phyloP scores from a whole-genome alignment of 2,113 vertebrate species.

The Helogale parvula region DNA sequence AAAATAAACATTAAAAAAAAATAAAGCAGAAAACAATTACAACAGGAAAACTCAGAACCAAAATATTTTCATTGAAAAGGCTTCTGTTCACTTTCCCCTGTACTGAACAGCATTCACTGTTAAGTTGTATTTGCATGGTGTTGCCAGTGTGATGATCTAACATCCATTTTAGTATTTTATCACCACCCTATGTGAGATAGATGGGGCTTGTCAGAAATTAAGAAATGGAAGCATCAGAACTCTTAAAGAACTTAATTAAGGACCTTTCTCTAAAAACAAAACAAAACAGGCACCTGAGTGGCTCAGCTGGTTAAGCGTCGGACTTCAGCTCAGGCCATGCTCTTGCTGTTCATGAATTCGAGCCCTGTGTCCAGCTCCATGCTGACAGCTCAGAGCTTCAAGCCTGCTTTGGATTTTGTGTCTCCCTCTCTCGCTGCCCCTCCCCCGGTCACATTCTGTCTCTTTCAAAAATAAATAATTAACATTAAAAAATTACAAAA shows the following conservation, averaged over 20 bases:
- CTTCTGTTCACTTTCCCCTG: not conserved
- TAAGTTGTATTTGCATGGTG: not conserved
- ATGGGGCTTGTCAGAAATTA: not conserved
- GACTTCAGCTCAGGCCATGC: no score
- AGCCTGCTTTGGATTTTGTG: no score
- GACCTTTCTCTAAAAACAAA: not conserved
- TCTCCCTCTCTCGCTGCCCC: no score
- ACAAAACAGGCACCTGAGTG: not conserved
- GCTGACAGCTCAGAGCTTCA: no score
- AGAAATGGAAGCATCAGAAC: not conserved
- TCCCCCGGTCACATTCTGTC: no score
- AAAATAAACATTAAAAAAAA: not conserved
- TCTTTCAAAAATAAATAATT: no score
- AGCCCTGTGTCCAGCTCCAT: no score
- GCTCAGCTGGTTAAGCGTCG: no score
- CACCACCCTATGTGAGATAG: not conserved
- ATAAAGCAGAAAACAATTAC: constrained; percentile 16
- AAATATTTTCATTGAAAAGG: constrained; percentile 12
- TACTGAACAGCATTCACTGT: not conserved
- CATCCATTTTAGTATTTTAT: constrained; percentile 1
- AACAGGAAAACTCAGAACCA: not conserved
- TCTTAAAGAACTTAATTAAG: not conserved
- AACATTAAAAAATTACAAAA: no score
- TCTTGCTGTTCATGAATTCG: no score
- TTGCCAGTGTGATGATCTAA: not conserved